These are phyloP conservation scores for Eulithis prunata DNA, from an alignment of 2,888 invertebrate species.

Conservation along the genomic window DNA sequence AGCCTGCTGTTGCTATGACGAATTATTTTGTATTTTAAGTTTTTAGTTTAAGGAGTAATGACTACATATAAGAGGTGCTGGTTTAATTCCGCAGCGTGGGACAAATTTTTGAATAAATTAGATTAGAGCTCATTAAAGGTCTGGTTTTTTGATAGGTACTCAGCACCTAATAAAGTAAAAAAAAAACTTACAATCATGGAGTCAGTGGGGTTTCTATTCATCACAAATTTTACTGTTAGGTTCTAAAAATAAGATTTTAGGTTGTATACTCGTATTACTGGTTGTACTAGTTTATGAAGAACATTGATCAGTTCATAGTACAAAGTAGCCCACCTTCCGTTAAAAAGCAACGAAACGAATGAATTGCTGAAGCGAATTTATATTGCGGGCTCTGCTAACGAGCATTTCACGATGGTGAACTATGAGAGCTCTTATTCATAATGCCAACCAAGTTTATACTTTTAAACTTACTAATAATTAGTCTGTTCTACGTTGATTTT, in stretches of 20 bases:
- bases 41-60: not conserved
- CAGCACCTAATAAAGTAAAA: too few species aligned
- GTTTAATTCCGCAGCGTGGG: too few species aligned
- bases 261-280: too few species aligned
- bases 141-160: too few species aligned
- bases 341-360: conserved; percentile 43
- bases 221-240: too few species aligned
- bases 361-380: conserved; percentile 70
- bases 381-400: conserved; percentile 75
- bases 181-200: too few species aligned
- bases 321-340: conserved; percentile 19
- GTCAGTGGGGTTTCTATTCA: too few species aligned
- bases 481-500: conserved; percentile 7
- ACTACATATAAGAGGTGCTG: too few species aligned
- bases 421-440: conserved; percentile 60
- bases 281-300: not conserved
- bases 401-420: conserved; percentile 72
- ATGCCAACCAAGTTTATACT: conserved; percentile 38
- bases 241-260: too few species aligned
- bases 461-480: conserved; percentile 30
- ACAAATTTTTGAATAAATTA: too few species aligned
- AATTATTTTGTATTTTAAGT: not conserved
- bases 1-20: conserved; percentile 26
- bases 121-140: too few species aligned
- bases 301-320: conserved; percentile 11